phyloP scores from a whole-genome alignment of 2,113 vertebrate genomes.

The Pteronura brasiliensis region DNA sequence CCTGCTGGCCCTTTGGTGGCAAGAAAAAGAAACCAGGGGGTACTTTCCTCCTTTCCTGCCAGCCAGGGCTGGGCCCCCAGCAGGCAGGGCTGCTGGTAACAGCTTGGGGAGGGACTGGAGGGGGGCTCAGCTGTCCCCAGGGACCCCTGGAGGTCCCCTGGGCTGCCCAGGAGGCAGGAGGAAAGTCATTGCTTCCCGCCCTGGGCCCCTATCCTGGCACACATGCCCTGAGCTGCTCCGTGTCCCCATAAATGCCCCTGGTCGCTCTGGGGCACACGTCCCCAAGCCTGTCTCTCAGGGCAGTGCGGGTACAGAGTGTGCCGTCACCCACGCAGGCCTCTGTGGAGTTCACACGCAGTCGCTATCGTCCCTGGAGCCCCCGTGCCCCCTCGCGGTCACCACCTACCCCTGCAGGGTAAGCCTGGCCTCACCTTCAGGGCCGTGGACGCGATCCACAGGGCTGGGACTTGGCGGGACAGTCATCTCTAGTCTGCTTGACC shows the following conservation, averaged over 20 bases:
- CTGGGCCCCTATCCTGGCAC: background rate
- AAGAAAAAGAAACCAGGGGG: constrained; percentile 75
- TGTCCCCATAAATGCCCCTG: too few relatives aligned
- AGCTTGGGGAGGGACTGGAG: accelerated
- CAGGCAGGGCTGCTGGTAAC: background rate
- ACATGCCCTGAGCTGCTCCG: accelerated
- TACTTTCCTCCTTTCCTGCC: constrained; percentile 71
- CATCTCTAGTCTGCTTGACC: background rate
- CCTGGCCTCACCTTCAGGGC: background rate
- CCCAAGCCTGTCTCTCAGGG: background rate
- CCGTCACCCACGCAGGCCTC: accelerated
- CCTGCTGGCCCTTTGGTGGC: constrained; percentile 49
- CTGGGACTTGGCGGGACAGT: background rate
- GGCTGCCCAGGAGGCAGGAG: background rate
- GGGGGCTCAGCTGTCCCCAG: background rate
- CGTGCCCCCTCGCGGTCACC: background rate
- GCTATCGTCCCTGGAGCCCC: background rate
- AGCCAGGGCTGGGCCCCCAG: constrained; percentile 51
- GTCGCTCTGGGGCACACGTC: accelerated
- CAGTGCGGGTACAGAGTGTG: accelerated
- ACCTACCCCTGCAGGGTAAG: accelerated
- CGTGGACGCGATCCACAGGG: accelerated
- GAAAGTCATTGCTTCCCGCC: background rate
- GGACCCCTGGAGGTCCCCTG: background rate
- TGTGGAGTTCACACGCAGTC: accelerated